Base-by-base conservation (phyloP, 2,888 invertebrate genomes). In the Kryphioiulus occultus region DNA sequence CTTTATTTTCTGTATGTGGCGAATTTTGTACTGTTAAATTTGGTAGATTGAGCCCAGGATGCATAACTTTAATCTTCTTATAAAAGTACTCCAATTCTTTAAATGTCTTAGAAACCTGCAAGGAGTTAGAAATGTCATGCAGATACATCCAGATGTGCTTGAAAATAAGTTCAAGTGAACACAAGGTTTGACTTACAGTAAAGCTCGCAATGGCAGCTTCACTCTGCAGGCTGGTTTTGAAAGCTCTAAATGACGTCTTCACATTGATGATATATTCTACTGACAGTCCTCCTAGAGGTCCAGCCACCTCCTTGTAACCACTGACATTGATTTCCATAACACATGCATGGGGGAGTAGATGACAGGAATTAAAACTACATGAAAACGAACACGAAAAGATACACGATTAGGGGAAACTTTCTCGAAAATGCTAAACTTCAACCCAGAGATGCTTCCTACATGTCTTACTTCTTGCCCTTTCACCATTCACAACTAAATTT, bases 221-320 rank as follows among this genome's bases (percentile, higher is more conserved):
- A 19, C 87, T 42, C 10, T 68, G 53, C n/a, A 68, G 19, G 59
- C 5, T 85, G 15, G 35, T 85, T 22, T 59, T 85, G 39, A 87
- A 85, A n/a, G 39, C 85, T 7, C 32, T 59, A 30, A n/a, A n/a
- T n/a, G 83, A 35, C 17, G 87, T 87, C 1, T 85, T 68, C 15
- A 87, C 59, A 26, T 68, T 84, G n/a, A 87, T 59, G 15, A 39
- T 59, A 59, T 87, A 87, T 32, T 87, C 87, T 9, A 87, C 59
- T 39, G 87, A 85, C 17, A 68, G 7, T 87, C 87, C 87, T 59
- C 87, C 87, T 42, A 87, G 83, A 32, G 87, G 87, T 17, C 87
- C 85, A 12, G 87, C 30, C 35, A 87, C 87, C 26, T 85, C 87
- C 68, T 87, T 85, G 15, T 85, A 84, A 35, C 84, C 53, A 5